phyloP scores from a whole-genome alignment of 1,140 invertebrate genomes.

The Meloidogyne chitwoodi region DNA sequence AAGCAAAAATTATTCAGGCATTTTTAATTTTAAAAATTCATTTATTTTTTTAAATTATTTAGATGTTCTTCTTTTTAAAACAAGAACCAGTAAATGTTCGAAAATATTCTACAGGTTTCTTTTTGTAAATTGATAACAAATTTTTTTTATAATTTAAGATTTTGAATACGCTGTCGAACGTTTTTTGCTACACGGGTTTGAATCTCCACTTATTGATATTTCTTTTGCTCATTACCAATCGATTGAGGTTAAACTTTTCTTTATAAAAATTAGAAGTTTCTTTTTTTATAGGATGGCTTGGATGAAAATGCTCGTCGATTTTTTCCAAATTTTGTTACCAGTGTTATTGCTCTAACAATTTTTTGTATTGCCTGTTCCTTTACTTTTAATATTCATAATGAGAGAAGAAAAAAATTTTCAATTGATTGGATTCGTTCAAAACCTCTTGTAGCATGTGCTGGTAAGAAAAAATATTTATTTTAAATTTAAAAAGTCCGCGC shows the following conservation, averaged over 20 bases:
- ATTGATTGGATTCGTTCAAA: slow-evolving; percentile 57
- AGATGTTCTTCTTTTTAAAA: slow-evolving; percentile 58
- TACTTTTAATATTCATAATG: slow-evolving; percentile 4
- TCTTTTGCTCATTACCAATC: slow-evolving; percentile 60
- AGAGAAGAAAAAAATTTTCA: slow-evolving; percentile 4
- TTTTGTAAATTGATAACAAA: neutral
- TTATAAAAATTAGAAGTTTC: neutral
- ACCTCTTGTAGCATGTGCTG: slow-evolving; percentile 53
- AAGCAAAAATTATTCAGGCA: slow-evolving; percentile 49
- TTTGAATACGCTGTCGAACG: slow-evolving; percentile 59
- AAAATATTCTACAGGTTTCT: slow-evolving; percentile 50
- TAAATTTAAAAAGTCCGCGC: neutral
- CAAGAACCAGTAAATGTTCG: slow-evolving; percentile 48
- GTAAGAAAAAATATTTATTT: slow-evolving; percentile 11
- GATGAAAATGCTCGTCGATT: slow-evolving; percentile 59
- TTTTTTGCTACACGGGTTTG: slow-evolving; percentile 52
- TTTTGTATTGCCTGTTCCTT: slow-evolving; percentile 45
- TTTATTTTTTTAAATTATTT: neutral
- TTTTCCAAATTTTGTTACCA: slow-evolving; percentile 57
- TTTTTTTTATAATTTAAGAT: slow-evolving; percentile 1
- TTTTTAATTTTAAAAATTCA: neutral
- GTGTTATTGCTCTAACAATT: slow-evolving; percentile 46
- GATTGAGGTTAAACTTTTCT: slow-evolving; percentile 27
- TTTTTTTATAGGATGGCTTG: slow-evolving; percentile 46
- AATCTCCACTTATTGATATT: slow-evolving; percentile 49